Percentiles rank a stretch among this genome's conserved stretches.
These are phyloP conservation scores for Salminus brasiliensis DNA, from an alignment of 2,113 vertebrate species.

Conservation along the genomic window DNA sequence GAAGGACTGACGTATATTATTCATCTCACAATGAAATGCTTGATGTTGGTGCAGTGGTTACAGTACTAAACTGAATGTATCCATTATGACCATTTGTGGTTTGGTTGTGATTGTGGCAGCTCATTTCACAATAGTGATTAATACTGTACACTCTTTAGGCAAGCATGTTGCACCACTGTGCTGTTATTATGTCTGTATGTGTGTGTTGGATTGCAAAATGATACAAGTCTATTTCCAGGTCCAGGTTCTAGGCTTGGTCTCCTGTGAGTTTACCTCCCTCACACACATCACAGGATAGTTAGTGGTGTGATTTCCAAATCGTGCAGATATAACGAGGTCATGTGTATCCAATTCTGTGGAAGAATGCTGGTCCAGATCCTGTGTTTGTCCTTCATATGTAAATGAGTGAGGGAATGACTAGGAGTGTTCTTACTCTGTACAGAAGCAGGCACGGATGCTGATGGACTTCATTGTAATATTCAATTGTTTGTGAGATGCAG, in stretches of 20 bases:
- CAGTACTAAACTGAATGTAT: background rate
- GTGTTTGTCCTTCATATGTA: background rate
- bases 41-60: background rate
- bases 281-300: background rate
- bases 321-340: constrained; percentile 1
- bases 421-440: background rate
- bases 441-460: too few relatives aligned
- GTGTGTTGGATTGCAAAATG: constrained; percentile 8
- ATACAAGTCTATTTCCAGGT: constrained; percentile 24
- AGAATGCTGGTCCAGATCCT: background rate
- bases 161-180: background rate
- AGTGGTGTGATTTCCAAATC: background rate
- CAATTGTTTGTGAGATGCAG: too few relatives aligned
- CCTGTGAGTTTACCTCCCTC: constrained; percentile 4
- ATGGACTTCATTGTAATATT: too few relatives aligned
- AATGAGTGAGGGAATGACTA: background rate
- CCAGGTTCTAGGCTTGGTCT: constrained; percentile 32
- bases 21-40: background rate
- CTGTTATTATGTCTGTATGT: background rate
- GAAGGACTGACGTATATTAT: background rate
- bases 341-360: background rate
- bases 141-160: background rate
- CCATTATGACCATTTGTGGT: background rate
- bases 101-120: background rate
- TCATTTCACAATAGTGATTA: background rate